Base-by-base conservation (phyloP, 2,797 vertebrate species). In the Chiroxiphia lanceolata region DNA sequence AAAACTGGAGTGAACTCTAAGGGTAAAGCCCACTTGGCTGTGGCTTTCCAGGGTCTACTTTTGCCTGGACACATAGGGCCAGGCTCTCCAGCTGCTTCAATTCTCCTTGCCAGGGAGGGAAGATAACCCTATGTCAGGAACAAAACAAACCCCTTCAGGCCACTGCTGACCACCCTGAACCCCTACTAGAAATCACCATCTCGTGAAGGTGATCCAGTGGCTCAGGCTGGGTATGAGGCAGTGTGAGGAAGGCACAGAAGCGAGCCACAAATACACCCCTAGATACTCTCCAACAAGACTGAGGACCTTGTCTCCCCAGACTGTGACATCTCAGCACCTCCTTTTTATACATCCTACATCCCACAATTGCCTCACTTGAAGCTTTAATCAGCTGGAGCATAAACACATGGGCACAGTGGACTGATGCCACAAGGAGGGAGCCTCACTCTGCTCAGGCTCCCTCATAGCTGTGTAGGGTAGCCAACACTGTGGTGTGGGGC, bases 131-230 rank as follows among this genome's bases (percentile, higher is more conserved):
- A 19, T 33, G 4, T 13, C 47, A 90, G 54, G 34, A 38, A 54
- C 36, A 76, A 19, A 34, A 56, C 51, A 83, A 47, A 61, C 13
- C 71, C 60, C 47, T 51, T 8, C 42, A 44, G 59, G 31, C n/a
- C 75, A 26, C 44, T 18, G 53, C 80, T 64, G 84, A 34, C 26
- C 93, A 65, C 31, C n/a, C 27, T 1, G 1, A 78, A 42, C 56
- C 0, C 0, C 44, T 26, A 2, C 27, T 38, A 74, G 69, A 31
- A 78, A 60, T 51, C 33, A 13, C 21, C 0, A 0, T 5, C 53
- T 54, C 0, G 0, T 27, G 61, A 78, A 75, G 80, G 45, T 34
- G 61, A 64, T 42, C 26, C 65, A 10, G 63, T 0, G 5, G 57
- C 70, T 72, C 44, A 45, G 57, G 26, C 27, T 19, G 18, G 10